Evolutionary conservation across 2,888 invertebrate genomes (phyloP).

Genomic region (Oscheius sp.): DNA sequence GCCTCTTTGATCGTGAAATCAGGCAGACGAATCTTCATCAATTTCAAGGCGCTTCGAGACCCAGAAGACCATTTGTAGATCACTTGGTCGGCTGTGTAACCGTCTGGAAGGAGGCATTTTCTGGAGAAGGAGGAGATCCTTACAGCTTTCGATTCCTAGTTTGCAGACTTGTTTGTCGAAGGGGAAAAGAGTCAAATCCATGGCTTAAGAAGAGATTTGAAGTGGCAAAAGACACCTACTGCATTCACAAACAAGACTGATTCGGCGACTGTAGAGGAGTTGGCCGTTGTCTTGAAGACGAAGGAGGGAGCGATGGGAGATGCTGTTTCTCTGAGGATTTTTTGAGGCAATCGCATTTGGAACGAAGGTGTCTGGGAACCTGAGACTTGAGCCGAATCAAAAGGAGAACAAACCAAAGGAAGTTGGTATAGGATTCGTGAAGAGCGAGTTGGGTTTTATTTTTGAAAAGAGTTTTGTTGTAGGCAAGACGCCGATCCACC

Average conservation of each 20-base stretch:
- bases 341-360: conserved; percentile 69
- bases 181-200: conserved; percentile 63
- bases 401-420: conserved; percentile 59
- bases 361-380: conserved; percentile 63
- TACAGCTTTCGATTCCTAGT: conserved; percentile 68
- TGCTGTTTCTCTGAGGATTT: conserved; percentile 65
- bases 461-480: conserved; percentile 56
- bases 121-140: conserved; percentile 31
- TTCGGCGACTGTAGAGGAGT: conserved; percentile 60
- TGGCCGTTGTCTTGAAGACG: conserved; percentile 57
- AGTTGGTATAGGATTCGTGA: conserved; percentile 68
- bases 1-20: conserved; percentile 67
- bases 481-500: conserved; percentile 61
- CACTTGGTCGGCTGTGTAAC: conserved; percentile 67
- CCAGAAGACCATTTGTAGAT: conserved; percentile 65
- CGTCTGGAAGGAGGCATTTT: conserved; percentile 53
- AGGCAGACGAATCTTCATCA: conserved; percentile 63
- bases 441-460: conserved; percentile 65
- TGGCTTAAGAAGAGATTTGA: conserved; percentile 37
- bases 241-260: conserved; percentile 66
- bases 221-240: too few relatives aligned
- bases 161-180: conserved; percentile 69
- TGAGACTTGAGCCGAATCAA: conserved; percentile 29
- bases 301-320: conserved; percentile 64
- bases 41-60: conserved; percentile 50